Evolutionary conservation across 2,797 vertebrate species (phyloP), one percentile per base, ranked within the genome.

Genomic region (Danio choprae): DNA sequence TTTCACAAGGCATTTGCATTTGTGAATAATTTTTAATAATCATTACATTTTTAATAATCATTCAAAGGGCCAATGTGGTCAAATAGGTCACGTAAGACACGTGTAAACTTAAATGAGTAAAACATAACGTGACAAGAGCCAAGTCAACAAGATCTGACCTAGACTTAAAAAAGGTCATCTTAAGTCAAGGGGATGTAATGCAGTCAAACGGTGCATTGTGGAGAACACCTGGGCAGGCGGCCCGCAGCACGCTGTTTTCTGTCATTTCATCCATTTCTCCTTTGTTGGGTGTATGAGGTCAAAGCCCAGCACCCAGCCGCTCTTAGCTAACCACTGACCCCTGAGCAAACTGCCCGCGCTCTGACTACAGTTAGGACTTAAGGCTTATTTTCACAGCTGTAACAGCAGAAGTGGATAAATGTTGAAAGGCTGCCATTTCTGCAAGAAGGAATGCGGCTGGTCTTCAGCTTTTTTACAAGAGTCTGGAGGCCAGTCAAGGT

Each of bases 301-400:
- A 73, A 81, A 67, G 38, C 58, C 67, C 41, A 48, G 73, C 55
- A 75, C 44, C 68, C 62, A 70, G 43, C 77, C 22, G 13, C 29
- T 74, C 72, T 85, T 78, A 70, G 64, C 73, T 77, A 65, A 50
- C 55, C 77, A 62, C 56, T 84, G 83, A 84, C 83, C 83, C 80
- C 29, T 53, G 38, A 83, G 36, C n/a, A 76, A 75, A 64, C 13
- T 59, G 71, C 74, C 60, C 44, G 20, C n/a, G 18, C 41, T 55
- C 16, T 20, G 22, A 20, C 56, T 56, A 10, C 59, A 78, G 68
- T 76, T 74, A 7, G 68, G 81, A 73, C 68, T 65, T 53, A 29
- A 36, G 44, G 22, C 51, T 63, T 88, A 82, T 88, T 87, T 77
- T 77, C 22, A 84, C 86, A 86, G 81, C 83, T 84, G 78, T 63